Base-by-base conservation (phyloP, 2,113 vertebrate genomes). In the Pachycephala philippinensis region DNA sequence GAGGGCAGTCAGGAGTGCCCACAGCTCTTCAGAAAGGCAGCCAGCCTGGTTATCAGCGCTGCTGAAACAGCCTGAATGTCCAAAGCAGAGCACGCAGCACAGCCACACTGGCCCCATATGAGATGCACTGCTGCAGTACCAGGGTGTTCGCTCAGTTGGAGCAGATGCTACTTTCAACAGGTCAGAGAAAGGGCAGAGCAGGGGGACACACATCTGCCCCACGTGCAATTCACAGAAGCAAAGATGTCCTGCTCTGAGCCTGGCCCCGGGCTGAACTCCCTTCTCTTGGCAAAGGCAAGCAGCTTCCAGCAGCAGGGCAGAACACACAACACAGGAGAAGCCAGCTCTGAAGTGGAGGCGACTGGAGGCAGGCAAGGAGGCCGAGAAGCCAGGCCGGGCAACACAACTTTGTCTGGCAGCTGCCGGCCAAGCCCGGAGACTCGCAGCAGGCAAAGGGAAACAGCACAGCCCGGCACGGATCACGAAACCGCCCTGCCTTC, bases 21-120 rank as follows among this genome's bases (percentile, higher is more conserved):
- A n/a, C 1, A 33, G 52, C 60, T 75, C 47, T 54, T 45, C 24
- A 20, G 27, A 39, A 84, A 49, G 7, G 8, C 1, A 8, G 30
- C 12, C 7, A 5, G 45, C 39, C 18, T 1, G 0, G 69, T 21
- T 65, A 84, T 26, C 27, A 1, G 2, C 0, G 0, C 83, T 52
- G 39, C 75, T 47, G 13, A n/a, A 68, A 75, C 5, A 49, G 33
- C 56, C 54, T 7, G 33, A 89, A 63, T 2, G 17, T 35, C 18
- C 35, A 66, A 33, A 10, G 18, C 37, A 61, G 23, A 42, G 52
- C 31, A 71, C 0, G 0, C 18, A 61, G 50, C 42, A 26, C 0
- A 0, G 14, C 13, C 61, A 50, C 53, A 15, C 7, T 2, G 3
- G 87, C 91, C 71, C 80, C 3, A 0, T 3, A 44, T 0, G 1